Percentiles rank a stretch among this genome's conserved stretches.
Conservation (phyloP, 2,113 vertebrate genomes). For the Amphiprion ocellaris region DNA sequence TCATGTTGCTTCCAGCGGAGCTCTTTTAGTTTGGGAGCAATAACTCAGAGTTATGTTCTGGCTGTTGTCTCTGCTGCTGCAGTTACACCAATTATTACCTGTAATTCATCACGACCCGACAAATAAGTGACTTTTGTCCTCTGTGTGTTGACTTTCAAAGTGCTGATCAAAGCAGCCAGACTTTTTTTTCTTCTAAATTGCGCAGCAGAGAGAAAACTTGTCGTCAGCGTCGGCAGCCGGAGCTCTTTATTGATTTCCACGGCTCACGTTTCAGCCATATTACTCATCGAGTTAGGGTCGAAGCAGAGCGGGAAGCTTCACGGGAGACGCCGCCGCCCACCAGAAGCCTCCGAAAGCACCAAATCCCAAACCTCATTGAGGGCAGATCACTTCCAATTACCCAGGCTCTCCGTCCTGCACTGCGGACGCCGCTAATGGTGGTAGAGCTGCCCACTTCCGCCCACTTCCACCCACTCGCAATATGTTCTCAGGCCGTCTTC, state of each 20-base stretch:
- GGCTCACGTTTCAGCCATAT: conserved; percentile 56
- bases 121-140: not conserved
- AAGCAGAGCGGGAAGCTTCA: conserved; percentile 4
- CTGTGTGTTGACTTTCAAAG: conserved; percentile 37
- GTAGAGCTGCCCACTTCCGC: conserved; percentile 26
- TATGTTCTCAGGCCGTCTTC: conserved; percentile 40
- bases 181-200: conserved; percentile 55
- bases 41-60: conserved; percentile 28
- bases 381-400: conserved; percentile 50
- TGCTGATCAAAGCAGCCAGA: conserved; percentile 63
- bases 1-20: conserved; percentile 38
- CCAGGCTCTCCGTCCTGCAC: not conserved
- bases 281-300: conserved; percentile 44
- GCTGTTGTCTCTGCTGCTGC: conserved; percentile 23
- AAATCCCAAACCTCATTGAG: conserved; percentile 48
- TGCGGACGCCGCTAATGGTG: conserved; percentile 20
- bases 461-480: conserved; percentile 53
- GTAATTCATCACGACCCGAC: conserved; percentile 30
- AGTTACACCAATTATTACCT: conserved; percentile 27
- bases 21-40: conserved; percentile 28
- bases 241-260: conserved; percentile 61
- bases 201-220: conserved; percentile 22
- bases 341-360: conserved; percentile 45
- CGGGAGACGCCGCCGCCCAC: conserved; percentile 27
- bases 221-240: conserved; percentile 47